Base-by-base conservation (phyloP, 2,797 vertebrate species). In the Knipowitschia caucasica region DNA sequence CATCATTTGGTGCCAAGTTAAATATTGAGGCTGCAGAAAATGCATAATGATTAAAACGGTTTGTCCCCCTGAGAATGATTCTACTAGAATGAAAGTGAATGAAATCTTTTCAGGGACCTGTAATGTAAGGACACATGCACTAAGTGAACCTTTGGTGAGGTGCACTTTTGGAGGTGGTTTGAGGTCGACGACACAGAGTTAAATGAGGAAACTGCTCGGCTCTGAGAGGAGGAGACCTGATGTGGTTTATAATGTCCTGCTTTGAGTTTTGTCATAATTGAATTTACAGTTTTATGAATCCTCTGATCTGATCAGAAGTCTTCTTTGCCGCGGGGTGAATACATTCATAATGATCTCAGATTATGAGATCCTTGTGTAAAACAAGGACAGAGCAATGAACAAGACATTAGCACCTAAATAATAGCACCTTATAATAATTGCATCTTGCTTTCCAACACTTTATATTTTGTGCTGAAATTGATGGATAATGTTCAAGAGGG, bases 161-260 rank as follows among this genome's bases (percentile, higher is more conserved):
- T 9, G 42, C 42, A 20, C 11, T 12, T 17, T 31, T 5, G 29
- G 43, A 35, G 20, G 33, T 34, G 4, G 25, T 40, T 55, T 26
- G 6, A 56, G 27, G 35, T 42, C 26, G 15, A 18, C 9, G 12
- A 29, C 50, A n/a, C 23, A 5, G 26, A 53, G 45, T 12, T 15
- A 59, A 3, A 8, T 51, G 20, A 1, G 29, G 36, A 15, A 3
- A 36, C 53, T 59, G 6, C 2, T 10, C 30, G n/a, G n/a, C n/a
- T n/a, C n/a, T n/a, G n/a, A 4, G 17, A 61, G 34, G 4, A 25
- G 27, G 7, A 30, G 4, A 47, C 20, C 43, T 17, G 31, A n/a
- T 40, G 45, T 15, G 42, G 53, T 31, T 51, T 44, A 30, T 54
- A 30, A 44, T 56, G 36, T 38, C 44, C 35, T 27, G 61, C n/a